A percentile compares a stretch with the other conserved stretches of the same genome.
Conservation (phyloP, 2,113 vertebrate genomes). For the Coptodon rendalli region DNA sequence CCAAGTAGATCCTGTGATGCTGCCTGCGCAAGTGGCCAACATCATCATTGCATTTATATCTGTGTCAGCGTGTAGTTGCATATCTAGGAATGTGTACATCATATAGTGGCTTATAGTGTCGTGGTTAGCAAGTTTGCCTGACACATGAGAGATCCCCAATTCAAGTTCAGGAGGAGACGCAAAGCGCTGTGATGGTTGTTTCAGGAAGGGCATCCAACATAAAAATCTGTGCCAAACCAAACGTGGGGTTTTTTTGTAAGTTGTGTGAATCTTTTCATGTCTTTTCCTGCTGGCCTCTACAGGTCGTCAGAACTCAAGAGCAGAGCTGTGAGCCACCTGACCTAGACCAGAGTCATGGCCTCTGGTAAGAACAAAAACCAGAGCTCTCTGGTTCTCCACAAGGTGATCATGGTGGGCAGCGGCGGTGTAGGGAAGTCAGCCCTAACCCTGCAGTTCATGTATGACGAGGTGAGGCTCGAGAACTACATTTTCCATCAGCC, state of each 20-base stretch:
- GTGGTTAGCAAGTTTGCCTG: neutral
- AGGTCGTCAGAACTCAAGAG: neutral
- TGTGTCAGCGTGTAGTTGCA: neutral
- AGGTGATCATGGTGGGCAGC: slow-evolving; percentile 76
- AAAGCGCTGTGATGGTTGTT: neutral
- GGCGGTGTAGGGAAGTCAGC: slow-evolving; percentile 74
- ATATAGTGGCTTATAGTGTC: neutral
- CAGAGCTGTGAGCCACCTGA: neutral
- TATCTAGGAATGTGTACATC: neutral
- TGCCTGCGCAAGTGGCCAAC: neutral
- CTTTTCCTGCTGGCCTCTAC: neutral
- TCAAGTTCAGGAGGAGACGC: neutral
- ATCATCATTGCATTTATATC: neutral
- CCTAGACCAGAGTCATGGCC: slow-evolving; percentile 51
- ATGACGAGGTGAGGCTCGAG: slow-evolving; percentile 67
- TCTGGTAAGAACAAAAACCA: slow-evolving; percentile 68
- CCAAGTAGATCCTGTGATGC: neutral
- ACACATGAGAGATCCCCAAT: neutral
- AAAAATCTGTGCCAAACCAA: neutral
- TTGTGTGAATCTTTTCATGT: neutral
- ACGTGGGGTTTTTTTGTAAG: neutral
- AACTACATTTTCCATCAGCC: neutral
- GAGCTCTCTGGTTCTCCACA: slow-evolving; percentile 72
- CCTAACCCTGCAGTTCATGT: slow-evolving; percentile 76
- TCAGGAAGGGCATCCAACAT: neutral